phyloP scores from a whole-genome alignment of 2,888 invertebrate species.

The Apocheima hispidaria region DNA sequence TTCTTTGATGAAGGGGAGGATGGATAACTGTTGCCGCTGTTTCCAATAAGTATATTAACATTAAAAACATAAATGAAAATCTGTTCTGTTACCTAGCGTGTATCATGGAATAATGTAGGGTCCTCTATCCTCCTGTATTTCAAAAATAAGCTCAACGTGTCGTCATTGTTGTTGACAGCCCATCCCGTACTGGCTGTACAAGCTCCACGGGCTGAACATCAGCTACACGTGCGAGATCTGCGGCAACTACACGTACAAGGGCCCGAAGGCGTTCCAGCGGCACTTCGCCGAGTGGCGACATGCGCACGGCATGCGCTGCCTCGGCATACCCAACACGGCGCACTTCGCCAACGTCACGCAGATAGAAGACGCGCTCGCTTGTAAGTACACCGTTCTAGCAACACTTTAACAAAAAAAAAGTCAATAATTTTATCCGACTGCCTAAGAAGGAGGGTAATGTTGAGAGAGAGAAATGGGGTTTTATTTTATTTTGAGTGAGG shows the following conservation, averaged over 20 bases:
- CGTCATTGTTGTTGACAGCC: constrained; percentile 58
- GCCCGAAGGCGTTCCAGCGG: constrained; percentile 99
- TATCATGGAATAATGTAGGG: too few relatives aligned
- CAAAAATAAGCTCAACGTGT: too few relatives aligned
- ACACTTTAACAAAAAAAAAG: too few relatives aligned
- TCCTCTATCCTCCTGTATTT: too few relatives aligned
- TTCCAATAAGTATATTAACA: too few relatives aligned
- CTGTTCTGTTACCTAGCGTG: too few relatives aligned
- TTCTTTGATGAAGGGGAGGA: too few relatives aligned
- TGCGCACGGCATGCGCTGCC: constrained; percentile 98
- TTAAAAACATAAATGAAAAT: not conserved
- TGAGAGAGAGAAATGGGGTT: not conserved
- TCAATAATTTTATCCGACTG: too few relatives aligned
- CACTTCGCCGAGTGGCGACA: constrained; percentile 98
- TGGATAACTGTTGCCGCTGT: too few relatives aligned
- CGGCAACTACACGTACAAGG: constrained; percentile 99
- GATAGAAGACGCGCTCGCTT: constrained; percentile 98
- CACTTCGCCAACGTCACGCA: constrained; percentile 99
- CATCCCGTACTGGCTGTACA: constrained; percentile 98
- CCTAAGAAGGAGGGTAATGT: too few relatives aligned
- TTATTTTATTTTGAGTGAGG: too few relatives aligned
- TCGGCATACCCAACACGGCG: constrained; percentile 99
- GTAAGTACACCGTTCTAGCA: constrained; percentile 83
- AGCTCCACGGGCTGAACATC: constrained; percentile 99
- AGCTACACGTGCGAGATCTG: constrained; percentile 99